Base-by-base conservation (phyloP, 1,140 invertebrate genomes). In the Potamilus streckersoni region DNA sequence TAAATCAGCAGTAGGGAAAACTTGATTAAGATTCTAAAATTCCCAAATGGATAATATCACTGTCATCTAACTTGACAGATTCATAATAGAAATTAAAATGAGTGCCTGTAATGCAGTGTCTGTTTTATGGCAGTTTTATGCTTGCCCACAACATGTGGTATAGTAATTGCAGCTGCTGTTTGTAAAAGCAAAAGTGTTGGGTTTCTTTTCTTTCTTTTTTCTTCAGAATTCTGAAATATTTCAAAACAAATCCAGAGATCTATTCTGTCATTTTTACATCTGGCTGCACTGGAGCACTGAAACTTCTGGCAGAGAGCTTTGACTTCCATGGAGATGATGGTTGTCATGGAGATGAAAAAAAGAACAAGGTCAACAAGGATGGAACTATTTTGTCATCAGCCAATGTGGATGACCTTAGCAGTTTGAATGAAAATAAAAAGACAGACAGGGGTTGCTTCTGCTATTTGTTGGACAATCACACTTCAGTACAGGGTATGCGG, bases 261-360 rank as follows among this genome's bases (percentile, higher is more conserved):
- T 98, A 98, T 87, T 92, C 92, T 81, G 92, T 98, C 3, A 93
- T 99, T 80, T 99, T 99, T 83, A 98, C 97, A 61, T 94, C 94
- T 0, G 96, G 96, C 19, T 94, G 96, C 23, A 98, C 97, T 56
- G 93, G 92, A 19, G 92, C 95, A 1, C 86, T 98, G 11, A 97
- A 97, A 91, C 82, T 95, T 68, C 89, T 98, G 16, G 94, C 94
- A 4, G 96, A 98, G 88, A 91, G 92, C 79, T 98, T 98, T 89
- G 83, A 92, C 62, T 96, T 88, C 78, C 74, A 73, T 23, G 71
- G 73, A 12, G 63, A 62, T 56, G 27, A 14, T n/a, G 61, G 14
- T 56, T 79, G 70, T 69, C 38, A 66, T 27, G 60, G 69, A 49
- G 55, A 67, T 5, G 27, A 71, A 20, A 61, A 69, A 69, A 14